Evolutionary conservation across 2,888 invertebrate genomes (phyloP), one percentile per base, ranked within the genome.

Genomic region (Tiphia femorata): DNA sequence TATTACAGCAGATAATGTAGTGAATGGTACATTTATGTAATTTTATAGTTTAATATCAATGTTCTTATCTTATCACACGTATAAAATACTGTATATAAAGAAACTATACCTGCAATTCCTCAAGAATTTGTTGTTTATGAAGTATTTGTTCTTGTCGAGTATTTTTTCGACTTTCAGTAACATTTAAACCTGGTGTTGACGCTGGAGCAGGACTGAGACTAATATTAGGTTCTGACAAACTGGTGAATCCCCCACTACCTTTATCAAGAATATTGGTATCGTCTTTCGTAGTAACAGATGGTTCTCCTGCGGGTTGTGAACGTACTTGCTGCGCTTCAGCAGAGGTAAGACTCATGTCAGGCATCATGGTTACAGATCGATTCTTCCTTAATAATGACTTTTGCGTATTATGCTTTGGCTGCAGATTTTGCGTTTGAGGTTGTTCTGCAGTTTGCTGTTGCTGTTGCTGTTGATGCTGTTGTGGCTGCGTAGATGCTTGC

Each of bases 41-140:
- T n/a, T n/a, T n/a, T n/a, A n/a, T n/a, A n/a, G n/a, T n/a, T n/a
- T n/a, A n/a, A n/a, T n/a, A n/a, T n/a, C n/a, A n/a, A n/a, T n/a
- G n/a, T n/a, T n/a, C n/a, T n/a, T n/a, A n/a, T n/a, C n/a, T n/a
- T n/a, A n/a, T n/a, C n/a, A n/a, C n/a, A n/a, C n/a, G n/a, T n/a
- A n/a, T n/a, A n/a, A n/a, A n/a, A n/a, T n/a, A n/a, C n/a, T n/a
- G n/a, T n/a, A n/a, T n/a, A n/a, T n/a, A n/a, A n/a, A n/a, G 49
- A 7, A 12, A 52, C 49, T 8, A n/a, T 63, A 82, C 82, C 76
- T 83, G 78, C 35, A 83, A 59, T 79, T 92, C 91, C 73, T 91
- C 91, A 25, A 91, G 85, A 72, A 92, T 91, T 76, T 89, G 90
- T 80, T 91, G 90, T 75, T 90, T 89, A 70, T 89, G 88, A 49